phyloP scores from a whole-genome alignment of 2,888 invertebrate species.

The Synanthedon tipuliformis region DNA sequence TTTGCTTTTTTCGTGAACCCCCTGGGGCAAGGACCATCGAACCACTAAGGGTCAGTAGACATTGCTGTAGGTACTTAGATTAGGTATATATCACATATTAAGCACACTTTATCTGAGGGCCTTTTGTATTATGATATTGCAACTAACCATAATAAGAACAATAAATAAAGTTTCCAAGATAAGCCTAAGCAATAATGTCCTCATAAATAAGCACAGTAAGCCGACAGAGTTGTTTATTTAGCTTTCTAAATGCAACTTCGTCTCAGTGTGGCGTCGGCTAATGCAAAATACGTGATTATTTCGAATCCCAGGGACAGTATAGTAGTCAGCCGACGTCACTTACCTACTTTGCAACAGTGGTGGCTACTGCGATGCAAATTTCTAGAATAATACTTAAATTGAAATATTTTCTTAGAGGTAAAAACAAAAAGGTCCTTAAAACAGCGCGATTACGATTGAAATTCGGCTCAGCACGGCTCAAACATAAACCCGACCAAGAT shows the following conservation, averaged over 20 bases:
- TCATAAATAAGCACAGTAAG: not conserved
- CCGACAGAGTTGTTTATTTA: not conserved
- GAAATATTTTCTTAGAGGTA: conserved; percentile 26
- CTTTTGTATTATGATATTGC: not conserved
- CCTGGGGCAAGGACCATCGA: too few relatives aligned
- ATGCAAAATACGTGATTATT: conserved; percentile 25
- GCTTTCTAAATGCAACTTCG: not conserved
- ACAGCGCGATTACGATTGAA: not conserved
- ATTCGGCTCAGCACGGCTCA: not conserved
- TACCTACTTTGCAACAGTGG: conserved; percentile 20
- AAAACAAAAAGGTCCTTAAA: not conserved
- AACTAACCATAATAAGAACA: not conserved
- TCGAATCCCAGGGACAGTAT: conserved; percentile 17
- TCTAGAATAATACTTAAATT: conserved; percentile 46
- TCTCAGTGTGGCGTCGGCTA: conserved; percentile 3
- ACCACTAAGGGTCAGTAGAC: too few relatives aligned
- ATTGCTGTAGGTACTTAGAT: too few relatives aligned
- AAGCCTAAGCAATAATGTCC: not conserved
- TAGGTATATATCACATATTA: too few relatives aligned
- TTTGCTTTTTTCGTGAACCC: too few relatives aligned
- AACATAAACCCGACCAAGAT: conserved; percentile 33
- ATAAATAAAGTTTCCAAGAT: not conserved
- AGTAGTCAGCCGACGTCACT: conserved; percentile 8
- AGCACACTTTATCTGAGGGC: not conserved
- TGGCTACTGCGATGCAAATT: conserved; percentile 44